Percentiles rank a stretch among this genome's conserved stretches.
Evolutionary conservation across 2,888 invertebrate species (phyloP).

Genomic region (Mimas tiliae): DNA sequence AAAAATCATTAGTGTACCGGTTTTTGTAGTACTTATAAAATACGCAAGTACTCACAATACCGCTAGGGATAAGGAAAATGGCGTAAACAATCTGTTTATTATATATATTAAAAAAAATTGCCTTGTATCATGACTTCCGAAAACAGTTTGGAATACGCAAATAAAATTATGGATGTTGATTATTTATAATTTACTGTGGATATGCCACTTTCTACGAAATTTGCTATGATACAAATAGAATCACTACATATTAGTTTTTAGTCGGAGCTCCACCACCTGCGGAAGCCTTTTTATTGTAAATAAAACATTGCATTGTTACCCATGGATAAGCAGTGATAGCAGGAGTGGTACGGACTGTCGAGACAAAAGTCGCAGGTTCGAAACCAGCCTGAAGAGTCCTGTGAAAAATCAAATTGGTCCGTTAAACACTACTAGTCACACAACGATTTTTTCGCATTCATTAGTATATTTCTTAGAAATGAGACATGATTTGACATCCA

Average conservation of each 20-base stretch:
- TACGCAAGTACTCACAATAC: background rate
- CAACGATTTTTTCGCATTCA: background rate
- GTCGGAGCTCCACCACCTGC: too few relatives aligned
- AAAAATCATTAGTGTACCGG: background rate
- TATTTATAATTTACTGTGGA: background rate
- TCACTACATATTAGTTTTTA: too few relatives aligned
- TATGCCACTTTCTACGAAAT: background rate
- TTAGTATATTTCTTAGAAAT: slow-evolving; percentile 13
- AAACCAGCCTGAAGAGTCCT: too few relatives aligned
- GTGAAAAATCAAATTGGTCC: background rate
- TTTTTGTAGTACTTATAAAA: background rate
- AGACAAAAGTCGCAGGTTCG: too few relatives aligned
- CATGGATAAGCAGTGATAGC: too few relatives aligned
- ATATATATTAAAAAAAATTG: background rate
- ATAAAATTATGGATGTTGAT: background rate
- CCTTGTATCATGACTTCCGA: background rate
- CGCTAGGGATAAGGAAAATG: slow-evolving; percentile 15
- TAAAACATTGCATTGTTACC: too few relatives aligned
- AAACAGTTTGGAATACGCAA: background rate
- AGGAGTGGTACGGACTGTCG: too few relatives aligned
- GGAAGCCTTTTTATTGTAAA: too few relatives aligned
- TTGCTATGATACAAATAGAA: background rate
- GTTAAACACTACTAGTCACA: background rate
- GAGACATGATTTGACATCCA: slow-evolving; percentile 28
- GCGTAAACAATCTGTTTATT: background rate